phyloP scores from a whole-genome alignment of 2,888 invertebrate genomes.

The Tachina lurida region DNA sequence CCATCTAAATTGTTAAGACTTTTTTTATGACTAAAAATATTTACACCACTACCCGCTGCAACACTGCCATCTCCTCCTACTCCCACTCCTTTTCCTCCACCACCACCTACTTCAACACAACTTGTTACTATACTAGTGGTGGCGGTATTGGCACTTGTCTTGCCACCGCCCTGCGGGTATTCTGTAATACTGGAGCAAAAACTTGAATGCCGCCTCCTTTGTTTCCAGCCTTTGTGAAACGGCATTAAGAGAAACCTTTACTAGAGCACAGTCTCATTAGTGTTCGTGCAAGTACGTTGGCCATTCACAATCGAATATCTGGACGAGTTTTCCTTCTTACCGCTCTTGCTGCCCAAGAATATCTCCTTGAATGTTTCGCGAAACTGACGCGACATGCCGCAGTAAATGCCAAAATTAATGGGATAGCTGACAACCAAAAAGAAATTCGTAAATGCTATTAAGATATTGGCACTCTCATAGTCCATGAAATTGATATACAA shows the following conservation, averaged over 20 bases:
- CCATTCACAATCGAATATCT: conserved; percentile 92
- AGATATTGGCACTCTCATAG: conserved; percentile 90
- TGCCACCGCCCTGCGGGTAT: conserved; percentile 54
- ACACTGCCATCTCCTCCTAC: too few relatives aligned
- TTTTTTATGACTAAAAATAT: conserved; percentile 19
- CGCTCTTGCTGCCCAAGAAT: conserved; percentile 85
- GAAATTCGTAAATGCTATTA: conserved; percentile 93
- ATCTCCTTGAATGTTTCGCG: conserved; percentile 94
- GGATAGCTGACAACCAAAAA: conserved; percentile 95
- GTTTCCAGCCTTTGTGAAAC: conserved; percentile 76
- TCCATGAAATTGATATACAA: conserved; percentile 88
- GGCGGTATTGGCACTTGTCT: conserved; percentile 12
- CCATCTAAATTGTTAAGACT: conserved; percentile 37
- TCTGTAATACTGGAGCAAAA: conserved; percentile 73
- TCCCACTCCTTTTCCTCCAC: not conserved
- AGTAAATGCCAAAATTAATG: conserved; percentile 97
- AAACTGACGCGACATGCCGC: conserved; percentile 97
- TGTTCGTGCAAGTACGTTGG: conserved; percentile 91
- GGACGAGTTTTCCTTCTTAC: conserved; percentile 87
- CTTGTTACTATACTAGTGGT: conserved; percentile 26
- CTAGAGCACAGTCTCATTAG: conserved; percentile 90
- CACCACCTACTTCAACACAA: not conserved
- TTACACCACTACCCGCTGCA: not conserved
- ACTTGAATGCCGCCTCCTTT: conserved; percentile 72
- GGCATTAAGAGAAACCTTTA: conserved; percentile 79